A percentile compares a stretch with the other conserved stretches of the same genome.
These are phyloP conservation scores for Drosophila tani DNA, from an alignment of 1,140 invertebrate species.

Conservation along the genomic window DNA sequence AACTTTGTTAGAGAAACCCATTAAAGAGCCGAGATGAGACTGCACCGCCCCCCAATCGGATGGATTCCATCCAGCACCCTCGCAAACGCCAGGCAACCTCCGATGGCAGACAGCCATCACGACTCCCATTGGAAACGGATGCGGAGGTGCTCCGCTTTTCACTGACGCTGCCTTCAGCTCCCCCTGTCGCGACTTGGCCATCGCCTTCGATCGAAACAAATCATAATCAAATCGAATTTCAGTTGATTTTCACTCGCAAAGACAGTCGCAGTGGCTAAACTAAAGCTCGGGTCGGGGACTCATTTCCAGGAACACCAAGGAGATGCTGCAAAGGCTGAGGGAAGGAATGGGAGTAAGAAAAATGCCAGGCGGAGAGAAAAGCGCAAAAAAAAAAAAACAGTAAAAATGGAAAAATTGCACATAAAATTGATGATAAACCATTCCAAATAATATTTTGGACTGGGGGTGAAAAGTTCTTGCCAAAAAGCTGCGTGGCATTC, in stretches of 20 bases:
- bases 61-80: constrained; percentile 9
- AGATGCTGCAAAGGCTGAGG: constrained; percentile 12
- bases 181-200: not conserved
- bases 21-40: constrained; percentile 34
- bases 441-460: constrained; percentile 76
- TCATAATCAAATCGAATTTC: constrained; percentile 83
- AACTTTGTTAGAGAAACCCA: constrained; percentile 56
- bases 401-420: constrained; percentile 68
- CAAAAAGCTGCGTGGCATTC: constrained; percentile 52
- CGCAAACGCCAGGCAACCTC: constrained; percentile 53
- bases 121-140: constrained; percentile 57
- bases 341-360: constrained; percentile 9
- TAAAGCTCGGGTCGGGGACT: constrained; percentile 30
- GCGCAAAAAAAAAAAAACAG: constrained; percentile 41
- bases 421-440: constrained; percentile 84
- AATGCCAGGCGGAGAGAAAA: constrained; percentile 39
- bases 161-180: not conserved
- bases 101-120: constrained; percentile 46
- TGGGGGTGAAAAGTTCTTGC: constrained; percentile 25
- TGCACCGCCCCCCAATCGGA: not conserved
- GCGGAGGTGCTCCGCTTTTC: constrained; percentile 11
- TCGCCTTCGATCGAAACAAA: constrained; percentile 73
- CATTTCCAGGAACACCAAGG: constrained; percentile 52
- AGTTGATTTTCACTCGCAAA: constrained; percentile 80
- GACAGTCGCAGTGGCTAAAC: constrained; percentile 64